Evolutionary conservation across 2,797 vertebrate genomes (phyloP), one percentile per base, ranked within the genome.

Genomic region (Melanogrammus aeglefinus): DNA sequence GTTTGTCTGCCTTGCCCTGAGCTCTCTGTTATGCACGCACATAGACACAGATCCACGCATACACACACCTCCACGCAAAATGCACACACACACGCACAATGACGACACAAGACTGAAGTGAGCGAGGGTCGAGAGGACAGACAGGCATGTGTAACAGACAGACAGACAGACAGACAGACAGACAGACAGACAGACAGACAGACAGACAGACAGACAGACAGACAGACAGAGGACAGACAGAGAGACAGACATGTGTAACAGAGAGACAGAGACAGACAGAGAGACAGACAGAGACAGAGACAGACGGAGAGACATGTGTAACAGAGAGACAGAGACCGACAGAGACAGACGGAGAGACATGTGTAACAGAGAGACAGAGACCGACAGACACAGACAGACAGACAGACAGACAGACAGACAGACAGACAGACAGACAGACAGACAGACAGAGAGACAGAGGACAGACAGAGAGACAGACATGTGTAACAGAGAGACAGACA

Each of bases 51-150:
- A 63, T 41, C 33, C 82, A 75, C 41, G 12, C 47, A 18, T 16
- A 57, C 57, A 63, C 41, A 39, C 57, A 70, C 36, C 12, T 83
- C 77, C 76, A 71, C 81, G 84, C 86, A 87, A 86, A 80, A 79
- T 33, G 31, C 4, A 51, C 75, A 41, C 38, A 51, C 41, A 13
- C 41, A 39, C 57, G 66, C 36, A 79, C 3, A 38, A 51, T 38
- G n/a, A 27, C 18, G 2, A 36, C 51, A 77, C 73, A 57, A 63
- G 79, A 71, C 66, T 1, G 24, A 84, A 73, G 79, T 74, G 74
- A 51, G 75, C 7, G 18, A 75, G 70, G 73, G 80, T 80, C 83
- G 70, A 82, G 77, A 36, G 36, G 36, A 29, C 5, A 13, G n/a
- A 74, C 0, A 44, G 16, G 10, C 14, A 74, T 33, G 31, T 33